A percentile compares a stretch with the other conserved stretches of the same genome.
Conservation (phyloP, 2,888 invertebrate species). For the Augochlorella aurata region DNA sequence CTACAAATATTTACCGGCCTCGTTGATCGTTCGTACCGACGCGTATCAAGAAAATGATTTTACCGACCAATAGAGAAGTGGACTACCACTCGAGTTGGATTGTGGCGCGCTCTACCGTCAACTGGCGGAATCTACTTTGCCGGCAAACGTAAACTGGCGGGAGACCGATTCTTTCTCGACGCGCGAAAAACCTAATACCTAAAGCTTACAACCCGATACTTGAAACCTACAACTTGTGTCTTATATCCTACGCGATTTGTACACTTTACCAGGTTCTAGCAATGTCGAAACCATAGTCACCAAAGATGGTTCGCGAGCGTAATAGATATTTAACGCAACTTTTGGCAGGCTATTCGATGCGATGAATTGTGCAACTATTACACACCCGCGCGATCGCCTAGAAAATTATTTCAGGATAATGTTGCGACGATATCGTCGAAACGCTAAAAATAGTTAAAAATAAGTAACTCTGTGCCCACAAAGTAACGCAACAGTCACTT, state of each 20-base stretch:
- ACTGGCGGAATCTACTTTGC: conserved; percentile 12
- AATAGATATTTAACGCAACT: too few species aligned
- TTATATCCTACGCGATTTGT: too few species aligned
- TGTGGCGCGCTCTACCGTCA: conserved; percentile 28
- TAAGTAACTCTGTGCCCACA: background rate
- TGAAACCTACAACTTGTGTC: too few species aligned
- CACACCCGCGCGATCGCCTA: background rate
- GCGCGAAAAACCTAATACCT: background rate
- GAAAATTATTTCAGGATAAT: background rate
- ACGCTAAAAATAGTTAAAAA: background rate
- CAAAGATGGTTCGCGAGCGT: too few species aligned
- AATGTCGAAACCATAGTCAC: too few species aligned
- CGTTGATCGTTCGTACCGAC: background rate
- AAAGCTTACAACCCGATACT: too few species aligned
- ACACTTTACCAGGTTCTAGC: too few species aligned
- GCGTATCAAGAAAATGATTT: background rate
- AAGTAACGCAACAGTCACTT: background rate
- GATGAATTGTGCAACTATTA: conserved; percentile 28
- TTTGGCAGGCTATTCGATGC: conserved; percentile 28
- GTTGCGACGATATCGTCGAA: background rate
- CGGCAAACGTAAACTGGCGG: background rate
- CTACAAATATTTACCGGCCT: background rate
- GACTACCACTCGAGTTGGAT: background rate
- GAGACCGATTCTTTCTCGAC: background rate
- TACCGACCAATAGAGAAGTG: background rate